Evolutionary conservation across 2,113 vertebrate species (phyloP).

Genomic region (Platichthys stellatus): DNA sequence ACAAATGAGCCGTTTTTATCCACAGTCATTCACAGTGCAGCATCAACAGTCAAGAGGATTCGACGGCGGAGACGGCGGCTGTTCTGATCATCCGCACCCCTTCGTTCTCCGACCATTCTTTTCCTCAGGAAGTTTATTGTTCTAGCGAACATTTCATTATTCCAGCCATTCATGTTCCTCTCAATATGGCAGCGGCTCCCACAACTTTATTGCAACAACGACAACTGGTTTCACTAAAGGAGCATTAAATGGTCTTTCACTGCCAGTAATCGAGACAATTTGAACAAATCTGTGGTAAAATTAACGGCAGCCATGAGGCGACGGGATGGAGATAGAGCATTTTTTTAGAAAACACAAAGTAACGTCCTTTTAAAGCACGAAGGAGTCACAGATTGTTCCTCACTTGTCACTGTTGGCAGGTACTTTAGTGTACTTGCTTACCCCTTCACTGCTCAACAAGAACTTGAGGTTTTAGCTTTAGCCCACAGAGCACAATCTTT

Average conservation of each 20-base stretch:
- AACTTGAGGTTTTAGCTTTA: too few relatives aligned
- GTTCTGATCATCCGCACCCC: conserved; percentile 5
- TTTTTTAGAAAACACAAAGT: neutral
- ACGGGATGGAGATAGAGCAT: neutral
- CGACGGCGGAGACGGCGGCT: neutral
- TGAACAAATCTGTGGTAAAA: neutral
- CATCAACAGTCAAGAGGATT: conserved; percentile 5
- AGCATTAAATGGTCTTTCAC: neutral
- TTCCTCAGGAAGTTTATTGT: conserved; percentile 24
- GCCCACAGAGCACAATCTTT: too few relatives aligned
- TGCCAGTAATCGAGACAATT: neutral
- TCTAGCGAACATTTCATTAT: conserved; percentile 30
- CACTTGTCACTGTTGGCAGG: too few relatives aligned
- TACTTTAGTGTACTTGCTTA: too few relatives aligned
- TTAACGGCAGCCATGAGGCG: neutral
- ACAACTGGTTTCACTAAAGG: neutral
- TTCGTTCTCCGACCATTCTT: neutral
- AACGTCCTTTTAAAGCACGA: too few relatives aligned
- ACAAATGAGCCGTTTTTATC: conserved; percentile 55
- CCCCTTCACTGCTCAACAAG: too few relatives aligned
- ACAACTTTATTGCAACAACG: neutral
- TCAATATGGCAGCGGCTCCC: neutral
- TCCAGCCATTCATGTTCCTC: neutral
- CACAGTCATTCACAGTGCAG: conserved; percentile 26
- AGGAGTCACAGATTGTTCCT: too few relatives aligned